Evolutionary conservation across 2,113 vertebrate species (phyloP).

Genomic region (Elachura formosa): DNA sequence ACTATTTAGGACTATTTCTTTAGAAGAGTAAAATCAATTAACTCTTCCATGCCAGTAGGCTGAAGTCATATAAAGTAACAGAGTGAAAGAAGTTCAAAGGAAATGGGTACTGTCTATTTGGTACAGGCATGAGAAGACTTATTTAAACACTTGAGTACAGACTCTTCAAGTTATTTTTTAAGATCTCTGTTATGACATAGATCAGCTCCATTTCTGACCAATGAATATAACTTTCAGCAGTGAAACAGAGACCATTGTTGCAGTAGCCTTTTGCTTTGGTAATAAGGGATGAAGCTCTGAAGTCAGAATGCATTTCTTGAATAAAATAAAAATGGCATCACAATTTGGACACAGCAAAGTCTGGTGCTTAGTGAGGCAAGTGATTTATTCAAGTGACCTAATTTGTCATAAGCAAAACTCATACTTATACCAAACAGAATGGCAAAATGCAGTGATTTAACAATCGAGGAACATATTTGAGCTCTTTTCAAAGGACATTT

Average conservation of each 20-base stretch:
- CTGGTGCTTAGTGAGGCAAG: neutral
- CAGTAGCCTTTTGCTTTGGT: neutral
- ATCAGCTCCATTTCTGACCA: neutral
- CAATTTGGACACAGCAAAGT: neutral
- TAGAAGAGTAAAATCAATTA: neutral
- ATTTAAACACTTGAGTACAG: neutral
- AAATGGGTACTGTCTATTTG: neutral
- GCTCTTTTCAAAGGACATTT: neutral
- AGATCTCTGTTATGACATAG: neutral
- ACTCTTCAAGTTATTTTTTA: neutral
- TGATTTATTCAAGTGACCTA: neutral
- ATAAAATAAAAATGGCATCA: fast-evolving
- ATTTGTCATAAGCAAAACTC: neutral
- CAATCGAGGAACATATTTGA: neutral
- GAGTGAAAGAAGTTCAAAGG: neutral
- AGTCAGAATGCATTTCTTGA: neutral
- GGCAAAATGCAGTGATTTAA: neutral
- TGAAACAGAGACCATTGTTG: neutral
- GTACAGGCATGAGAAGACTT: neutral
- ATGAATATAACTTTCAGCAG: neutral
- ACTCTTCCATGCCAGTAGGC: neutral
- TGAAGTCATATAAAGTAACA: neutral
- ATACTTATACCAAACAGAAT: neutral
- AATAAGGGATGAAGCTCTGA: neutral
- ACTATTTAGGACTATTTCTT: neutral